phyloP scores from a whole-genome alignment of 2,797 vertebrate species.

The Erethizon dorsatum region DNA sequence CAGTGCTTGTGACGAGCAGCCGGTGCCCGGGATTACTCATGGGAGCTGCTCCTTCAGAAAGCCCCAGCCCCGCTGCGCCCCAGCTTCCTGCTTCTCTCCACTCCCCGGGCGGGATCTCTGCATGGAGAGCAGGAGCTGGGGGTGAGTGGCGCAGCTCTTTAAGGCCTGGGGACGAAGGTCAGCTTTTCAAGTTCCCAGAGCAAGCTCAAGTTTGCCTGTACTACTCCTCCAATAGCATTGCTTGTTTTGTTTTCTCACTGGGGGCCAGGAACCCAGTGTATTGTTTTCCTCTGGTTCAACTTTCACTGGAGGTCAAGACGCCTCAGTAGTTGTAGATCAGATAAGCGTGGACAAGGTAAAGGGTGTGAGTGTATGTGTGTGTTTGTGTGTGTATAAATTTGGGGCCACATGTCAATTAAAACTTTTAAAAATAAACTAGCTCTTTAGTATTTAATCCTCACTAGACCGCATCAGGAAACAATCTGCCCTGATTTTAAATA shows the following conservation, averaged over 20 bases:
- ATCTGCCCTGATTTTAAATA: not conserved
- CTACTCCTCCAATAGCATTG: not conserved
- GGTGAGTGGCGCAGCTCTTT: not conserved
- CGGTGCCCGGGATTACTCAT: no score
- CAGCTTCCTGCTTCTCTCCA: not conserved
- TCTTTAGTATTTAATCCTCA: not conserved
- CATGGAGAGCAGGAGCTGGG: no score
- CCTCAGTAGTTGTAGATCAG: not conserved
- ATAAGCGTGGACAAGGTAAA: not conserved
- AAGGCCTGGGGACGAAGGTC: not conserved
- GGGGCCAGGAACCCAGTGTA: not conserved
- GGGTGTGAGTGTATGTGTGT: not conserved
- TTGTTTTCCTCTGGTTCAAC: constrained; percentile 14
- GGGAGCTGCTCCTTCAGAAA: not conserved
- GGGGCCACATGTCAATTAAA: not conserved
- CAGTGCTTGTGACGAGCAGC: no score
- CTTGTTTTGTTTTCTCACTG: not conserved
- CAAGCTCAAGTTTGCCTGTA: not conserved
- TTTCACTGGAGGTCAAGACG: not conserved
- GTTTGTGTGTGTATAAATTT: not conserved
- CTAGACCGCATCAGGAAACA: not conserved
- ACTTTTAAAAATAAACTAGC: not conserved
- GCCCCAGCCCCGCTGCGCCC: not conserved
- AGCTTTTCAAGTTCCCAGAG: not conserved
- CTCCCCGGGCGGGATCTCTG: not conserved